A percentile compares a stretch with the other conserved stretches of the same genome.
phyloP scores from a whole-genome alignment of 2,113 vertebrate genomes.

The Antigone vipio region DNA sequence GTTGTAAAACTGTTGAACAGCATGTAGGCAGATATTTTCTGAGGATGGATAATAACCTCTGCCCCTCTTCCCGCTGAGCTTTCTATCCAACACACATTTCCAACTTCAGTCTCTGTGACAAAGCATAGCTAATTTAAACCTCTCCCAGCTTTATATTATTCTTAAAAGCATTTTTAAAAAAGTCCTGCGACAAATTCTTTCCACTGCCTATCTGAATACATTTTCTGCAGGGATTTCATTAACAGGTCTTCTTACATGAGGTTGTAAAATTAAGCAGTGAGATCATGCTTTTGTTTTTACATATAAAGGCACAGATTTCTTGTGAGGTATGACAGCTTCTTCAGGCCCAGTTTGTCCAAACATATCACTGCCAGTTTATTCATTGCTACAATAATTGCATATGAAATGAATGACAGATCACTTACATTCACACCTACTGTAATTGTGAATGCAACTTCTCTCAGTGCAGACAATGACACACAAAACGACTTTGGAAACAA shows the following conservation, averaged over 20 bases:
- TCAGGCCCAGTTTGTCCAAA: neutral
- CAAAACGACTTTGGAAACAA: neutral
- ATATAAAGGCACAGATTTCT: neutral
- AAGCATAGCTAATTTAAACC: neutral
- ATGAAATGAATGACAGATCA: neutral
- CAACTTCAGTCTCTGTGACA: neutral
- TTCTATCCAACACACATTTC: neutral
- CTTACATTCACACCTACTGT: neutral
- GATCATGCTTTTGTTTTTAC: neutral
- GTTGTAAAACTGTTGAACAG: neutral
- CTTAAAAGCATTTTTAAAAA: neutral
- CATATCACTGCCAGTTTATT: neutral
- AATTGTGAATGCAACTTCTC: neutral
- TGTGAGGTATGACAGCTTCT: neutral
- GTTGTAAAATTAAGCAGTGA: neutral
- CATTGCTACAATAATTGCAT: neutral
- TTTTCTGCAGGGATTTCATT: neutral
- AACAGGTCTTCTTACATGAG: neutral
- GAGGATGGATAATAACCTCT: conserved; percentile 1
- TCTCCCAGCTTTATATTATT: neutral
- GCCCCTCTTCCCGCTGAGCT: neutral
- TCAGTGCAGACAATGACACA: neutral
- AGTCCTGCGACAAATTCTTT: neutral
- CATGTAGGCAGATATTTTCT: neutral
- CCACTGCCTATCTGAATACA: neutral